phyloP scores from a whole-genome alignment of 2,797 vertebrate genomes.

The Muscicapa striata region DNA sequence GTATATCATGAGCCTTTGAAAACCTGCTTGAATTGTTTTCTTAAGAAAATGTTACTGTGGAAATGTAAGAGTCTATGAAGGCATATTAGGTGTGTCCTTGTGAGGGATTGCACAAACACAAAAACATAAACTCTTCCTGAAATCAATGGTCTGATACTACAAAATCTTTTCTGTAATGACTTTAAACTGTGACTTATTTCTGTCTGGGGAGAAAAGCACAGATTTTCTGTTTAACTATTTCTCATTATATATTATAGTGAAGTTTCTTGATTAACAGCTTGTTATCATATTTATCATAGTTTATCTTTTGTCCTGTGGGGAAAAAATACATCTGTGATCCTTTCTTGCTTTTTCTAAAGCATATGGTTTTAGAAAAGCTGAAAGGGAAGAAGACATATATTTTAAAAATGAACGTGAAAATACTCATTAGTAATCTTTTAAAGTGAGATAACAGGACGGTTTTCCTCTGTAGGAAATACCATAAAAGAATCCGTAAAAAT shows the following conservation, averaged over 20 bases:
- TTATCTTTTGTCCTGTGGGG: neutral
- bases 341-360: slow-evolving; percentile 36
- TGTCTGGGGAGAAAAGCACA: neutral
- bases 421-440: neutral
- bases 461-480: slow-evolving; percentile 75
- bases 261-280: neutral
- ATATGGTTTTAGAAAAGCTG: slow-evolving; percentile 28
- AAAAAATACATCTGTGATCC: neutral
- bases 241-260: neutral
- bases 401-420: neutral
- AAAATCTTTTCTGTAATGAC: neutral
- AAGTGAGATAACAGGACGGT: slow-evolving; percentile 65
- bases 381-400: slow-evolving; percentile 19
- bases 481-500: slow-evolving; percentile 64
- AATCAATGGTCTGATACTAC: neutral
- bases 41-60: neutral
- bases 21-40: neutral
- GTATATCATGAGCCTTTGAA: neutral
- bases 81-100: neutral
- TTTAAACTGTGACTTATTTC: neutral
- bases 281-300: neutral
- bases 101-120: neutral
- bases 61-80: neutral
- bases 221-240: neutral
- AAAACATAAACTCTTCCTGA: neutral